phyloP scores from a whole-genome alignment of 2,797 vertebrate genomes.

The Neoniphon sammara region DNA sequence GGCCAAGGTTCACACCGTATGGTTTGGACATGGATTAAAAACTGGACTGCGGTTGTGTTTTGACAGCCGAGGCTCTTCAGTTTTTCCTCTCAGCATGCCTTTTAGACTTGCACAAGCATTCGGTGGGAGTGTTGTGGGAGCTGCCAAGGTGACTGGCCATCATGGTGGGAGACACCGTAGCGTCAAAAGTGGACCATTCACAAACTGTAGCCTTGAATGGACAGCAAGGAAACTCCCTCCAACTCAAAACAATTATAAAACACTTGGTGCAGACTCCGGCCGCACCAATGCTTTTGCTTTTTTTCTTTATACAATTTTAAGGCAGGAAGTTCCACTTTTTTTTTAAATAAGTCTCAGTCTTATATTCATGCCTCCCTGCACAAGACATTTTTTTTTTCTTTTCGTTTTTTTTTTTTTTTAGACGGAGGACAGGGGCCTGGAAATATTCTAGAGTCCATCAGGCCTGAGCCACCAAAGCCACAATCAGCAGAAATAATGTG shows the following conservation, averaged over 20 bases:
- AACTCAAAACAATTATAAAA: constrained; percentile 61
- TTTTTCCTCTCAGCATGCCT: constrained; percentile 54
- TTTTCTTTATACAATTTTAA: constrained; percentile 72
- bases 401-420: constrained; percentile 49
- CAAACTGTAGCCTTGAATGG: constrained; percentile 48
- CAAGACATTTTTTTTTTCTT: constrained; percentile 37
- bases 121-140: constrained; percentile 52
- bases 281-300: constrained; percentile 24
- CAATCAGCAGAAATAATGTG: constrained; percentile 42
- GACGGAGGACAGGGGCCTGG: constrained; percentile 74
- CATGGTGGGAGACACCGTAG: constrained; percentile 2
- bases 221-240: constrained; percentile 51
- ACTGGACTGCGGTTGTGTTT: constrained; percentile 42
- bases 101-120: constrained; percentile 49
- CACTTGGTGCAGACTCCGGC: constrained; percentile 61
- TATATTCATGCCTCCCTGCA: constrained; percentile 71
- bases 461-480: constrained; percentile 62
- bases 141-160: constrained; percentile 26
- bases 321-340: constrained; percentile 72
- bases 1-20: constrained; percentile 38
- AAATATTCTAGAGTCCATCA: constrained; percentile 73
- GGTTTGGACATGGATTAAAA: constrained; percentile 48
- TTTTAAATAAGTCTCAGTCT: constrained; percentile 69
- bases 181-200: constrained; percentile 42
- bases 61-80: constrained; percentile 32